Evolutionary conservation across 2,888 invertebrate species (phyloP), one percentile per base, ranked within the genome.

Genomic region (Brenthis daphne): DNA sequence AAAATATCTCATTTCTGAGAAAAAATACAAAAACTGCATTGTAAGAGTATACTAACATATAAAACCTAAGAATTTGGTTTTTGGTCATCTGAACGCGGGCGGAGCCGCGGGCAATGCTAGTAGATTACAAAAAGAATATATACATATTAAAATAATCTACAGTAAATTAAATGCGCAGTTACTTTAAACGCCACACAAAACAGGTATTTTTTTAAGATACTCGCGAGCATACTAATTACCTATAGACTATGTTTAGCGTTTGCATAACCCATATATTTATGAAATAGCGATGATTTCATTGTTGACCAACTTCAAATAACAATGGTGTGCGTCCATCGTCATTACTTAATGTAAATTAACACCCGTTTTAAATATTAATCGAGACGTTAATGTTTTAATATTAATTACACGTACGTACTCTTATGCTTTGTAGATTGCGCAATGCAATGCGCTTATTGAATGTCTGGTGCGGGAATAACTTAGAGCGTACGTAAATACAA

Each of bases 261-360:
- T 37, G 24, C 43, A 54, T 51, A 53, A 51, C 13, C 13, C 51
- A 16, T 16, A 43, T 0, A 29, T 51, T 54, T 43, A 55, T 67
- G 16, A 65, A 56, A 56, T 61, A 65, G 60, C 60, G 69, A 66
- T 69, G 69, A 69, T 63, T 63, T 69, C 69, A 69, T 54, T 66
- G 65, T 61, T 53, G 61, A 51, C 65, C 69, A 63, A 63, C 65
- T 65, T 57, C 50, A 57, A 20, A 56, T 54, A 16, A 69, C 61
- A 58, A 64, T 64, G 51, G 51, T 50, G 37, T 37, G 6, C 33
- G 57, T 20, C 47, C 54, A 33, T 63, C 43, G 33, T 20, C 33
- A 33, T 43, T 48, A 20, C 33, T 47, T 33, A 13, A 54, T 61
- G 48, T 14, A 58, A 58, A 54, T 64, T 33, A 37, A 57, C 24